Evolutionary conservation across 2,797 vertebrate genomes (phyloP).

Genomic region (Eospalax fontanierii): DNA sequence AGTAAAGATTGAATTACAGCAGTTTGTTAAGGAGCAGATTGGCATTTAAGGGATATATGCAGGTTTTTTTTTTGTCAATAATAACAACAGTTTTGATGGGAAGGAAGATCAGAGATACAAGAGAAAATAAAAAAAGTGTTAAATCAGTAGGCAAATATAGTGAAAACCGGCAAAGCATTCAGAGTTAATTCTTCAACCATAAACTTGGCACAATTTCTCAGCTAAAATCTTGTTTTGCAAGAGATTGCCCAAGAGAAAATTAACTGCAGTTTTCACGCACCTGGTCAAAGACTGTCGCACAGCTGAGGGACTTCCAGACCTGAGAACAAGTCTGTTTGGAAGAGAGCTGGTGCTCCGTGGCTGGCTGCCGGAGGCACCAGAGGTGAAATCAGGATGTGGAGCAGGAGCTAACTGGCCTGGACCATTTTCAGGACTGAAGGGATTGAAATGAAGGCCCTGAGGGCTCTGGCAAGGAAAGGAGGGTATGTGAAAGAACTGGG

Average conservation of each 20-base stretch:
- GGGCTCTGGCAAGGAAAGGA: not conserved
- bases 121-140: not conserved
- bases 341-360: not conserved
- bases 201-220: not conserved
- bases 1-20: not conserved
- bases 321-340: not conserved
- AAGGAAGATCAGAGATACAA: not conserved
- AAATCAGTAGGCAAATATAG: not conserved
- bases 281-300: not conserved
- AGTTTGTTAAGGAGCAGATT: not conserved
- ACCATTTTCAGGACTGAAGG: not conserved
- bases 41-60: not conserved
- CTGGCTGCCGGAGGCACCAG: not conserved
- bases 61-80: not conserved
- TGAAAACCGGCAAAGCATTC: not conserved
- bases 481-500: not conserved
- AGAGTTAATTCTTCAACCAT: not conserved
- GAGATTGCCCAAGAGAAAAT: not conserved
- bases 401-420: not conserved
- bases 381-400: no score
- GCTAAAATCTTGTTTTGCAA: not conserved
- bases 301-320: not conserved
- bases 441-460: not conserved
- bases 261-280: not conserved
- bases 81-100: not conserved